Percentiles rank a stretch among this genome's conserved stretches.
phyloP scores from a whole-genome alignment of 2,113 vertebrate genomes.

The Macrotis lagotis region DNA sequence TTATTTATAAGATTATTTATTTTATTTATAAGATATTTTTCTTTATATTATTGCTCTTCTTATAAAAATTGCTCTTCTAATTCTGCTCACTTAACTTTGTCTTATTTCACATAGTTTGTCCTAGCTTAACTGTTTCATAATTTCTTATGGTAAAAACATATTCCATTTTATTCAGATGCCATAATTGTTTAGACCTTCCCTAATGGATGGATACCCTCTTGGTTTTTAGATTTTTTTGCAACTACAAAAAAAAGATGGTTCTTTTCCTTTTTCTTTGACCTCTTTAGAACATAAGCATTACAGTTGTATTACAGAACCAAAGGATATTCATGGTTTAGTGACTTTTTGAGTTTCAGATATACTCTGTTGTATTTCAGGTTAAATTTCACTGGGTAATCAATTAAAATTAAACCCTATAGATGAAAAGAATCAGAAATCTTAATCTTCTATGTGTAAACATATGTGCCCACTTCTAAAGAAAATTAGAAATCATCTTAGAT shows the following conservation, averaged over 20 bases:
- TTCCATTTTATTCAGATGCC: not conserved
- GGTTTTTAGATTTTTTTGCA: not conserved
- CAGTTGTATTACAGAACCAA: not conserved
- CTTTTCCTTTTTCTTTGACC: not conserved
- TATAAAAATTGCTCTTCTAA: not conserved
- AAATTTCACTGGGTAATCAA: conserved; percentile 75
- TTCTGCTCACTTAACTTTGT: not conserved
- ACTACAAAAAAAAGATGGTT: not conserved
- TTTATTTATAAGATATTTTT: too few relatives aligned
- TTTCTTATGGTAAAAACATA: not conserved
- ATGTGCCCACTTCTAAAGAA: conserved; percentile 76
- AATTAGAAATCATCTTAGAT: conserved; percentile 61
- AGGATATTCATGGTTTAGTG: not conserved
- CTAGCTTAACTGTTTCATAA: not conserved
- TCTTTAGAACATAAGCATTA: not conserved
- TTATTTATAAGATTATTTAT: too few relatives aligned
- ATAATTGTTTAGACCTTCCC: not conserved
- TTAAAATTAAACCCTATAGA: conserved; percentile 72
- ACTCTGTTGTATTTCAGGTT: too few relatives aligned
- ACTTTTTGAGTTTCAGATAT: not conserved
- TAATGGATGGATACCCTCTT: not conserved
- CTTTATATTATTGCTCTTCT: not conserved
- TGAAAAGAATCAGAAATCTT: conserved; percentile 66
- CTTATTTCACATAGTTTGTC: not conserved
- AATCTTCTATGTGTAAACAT: conserved; percentile 60